A percentile compares a stretch with the other conserved stretches of the same genome.
Conservation (phyloP, 1,140 invertebrate genomes). For the Danaus plexippus region DNA sequence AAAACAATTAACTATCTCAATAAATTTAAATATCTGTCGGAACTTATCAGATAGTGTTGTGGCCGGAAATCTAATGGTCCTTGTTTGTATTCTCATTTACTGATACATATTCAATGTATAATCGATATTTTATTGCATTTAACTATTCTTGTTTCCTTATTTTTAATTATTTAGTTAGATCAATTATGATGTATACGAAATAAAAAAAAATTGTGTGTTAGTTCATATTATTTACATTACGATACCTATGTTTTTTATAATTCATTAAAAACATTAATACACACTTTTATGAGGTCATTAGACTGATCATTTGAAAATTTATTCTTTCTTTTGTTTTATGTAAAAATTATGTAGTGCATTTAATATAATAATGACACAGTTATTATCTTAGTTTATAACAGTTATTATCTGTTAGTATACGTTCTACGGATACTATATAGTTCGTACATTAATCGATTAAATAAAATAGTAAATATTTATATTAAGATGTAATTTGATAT, state of each 20-base stretch:
- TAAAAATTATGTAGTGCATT: too few relatives aligned
- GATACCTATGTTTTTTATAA: background rate
- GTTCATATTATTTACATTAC: background rate
- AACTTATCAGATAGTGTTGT: constrained; percentile 10
- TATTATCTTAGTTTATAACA: too few relatives aligned
- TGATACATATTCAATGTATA: background rate
- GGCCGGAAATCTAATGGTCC: constrained; percentile 13
- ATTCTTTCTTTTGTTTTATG: too few relatives aligned
- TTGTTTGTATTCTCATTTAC: constrained; percentile 4
- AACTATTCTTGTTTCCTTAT: background rate
- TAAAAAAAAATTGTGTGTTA: background rate
- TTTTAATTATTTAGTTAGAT: constrained; percentile 3
- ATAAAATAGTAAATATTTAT: too few relatives aligned
- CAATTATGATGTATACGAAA: background rate
- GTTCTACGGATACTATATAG: too few relatives aligned
- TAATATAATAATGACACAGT: too few relatives aligned
- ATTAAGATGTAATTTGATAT: too few relatives aligned
- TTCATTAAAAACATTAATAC: background rate
- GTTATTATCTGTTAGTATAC: too few relatives aligned
- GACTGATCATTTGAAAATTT: too few relatives aligned
- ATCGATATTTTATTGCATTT: too few relatives aligned
- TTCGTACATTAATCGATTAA: too few relatives aligned
- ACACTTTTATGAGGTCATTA: too few relatives aligned
- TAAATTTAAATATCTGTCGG: constrained; percentile 17
- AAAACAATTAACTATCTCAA: background rate